Conservation (phyloP, 2,113 vertebrate genomes). For the Alexandromys fortis region DNA sequence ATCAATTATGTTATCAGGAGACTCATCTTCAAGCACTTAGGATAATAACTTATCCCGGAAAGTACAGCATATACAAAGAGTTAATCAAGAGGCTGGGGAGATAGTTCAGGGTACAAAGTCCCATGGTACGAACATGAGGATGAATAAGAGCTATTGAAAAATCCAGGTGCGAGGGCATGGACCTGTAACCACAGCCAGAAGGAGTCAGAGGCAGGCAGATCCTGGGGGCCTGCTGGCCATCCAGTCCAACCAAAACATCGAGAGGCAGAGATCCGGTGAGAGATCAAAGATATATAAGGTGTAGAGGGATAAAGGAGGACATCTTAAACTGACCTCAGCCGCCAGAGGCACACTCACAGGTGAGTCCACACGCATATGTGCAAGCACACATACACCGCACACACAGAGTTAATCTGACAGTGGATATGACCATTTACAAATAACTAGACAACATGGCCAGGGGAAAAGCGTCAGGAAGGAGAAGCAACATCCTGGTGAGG, state of each 20-base stretch:
- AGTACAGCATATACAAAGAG: neutral
- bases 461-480: neutral
- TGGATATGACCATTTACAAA: neutral
- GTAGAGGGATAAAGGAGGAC: neutral
- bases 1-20: constrained; percentile 27
- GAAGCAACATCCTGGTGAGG: neutral
- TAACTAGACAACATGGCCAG: neutral
- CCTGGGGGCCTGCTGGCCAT: neutral
- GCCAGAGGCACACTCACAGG: neutral
- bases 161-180: neutral
- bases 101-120: neutral
- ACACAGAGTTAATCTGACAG: neutral
- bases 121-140: neutral
- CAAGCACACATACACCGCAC: neutral
- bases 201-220: neutral
- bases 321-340: neutral
- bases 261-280: neutral
- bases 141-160: neutral
- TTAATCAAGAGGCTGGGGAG: neutral
- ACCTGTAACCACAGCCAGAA: neutral
- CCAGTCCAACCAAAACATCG: neutral
- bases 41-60: neutral
- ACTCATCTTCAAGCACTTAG: neutral
- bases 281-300: neutral
- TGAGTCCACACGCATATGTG: neutral